Conservation (phyloP, 2,797 vertebrate genomes). For the Microctenopoma lineatum region DNA sequence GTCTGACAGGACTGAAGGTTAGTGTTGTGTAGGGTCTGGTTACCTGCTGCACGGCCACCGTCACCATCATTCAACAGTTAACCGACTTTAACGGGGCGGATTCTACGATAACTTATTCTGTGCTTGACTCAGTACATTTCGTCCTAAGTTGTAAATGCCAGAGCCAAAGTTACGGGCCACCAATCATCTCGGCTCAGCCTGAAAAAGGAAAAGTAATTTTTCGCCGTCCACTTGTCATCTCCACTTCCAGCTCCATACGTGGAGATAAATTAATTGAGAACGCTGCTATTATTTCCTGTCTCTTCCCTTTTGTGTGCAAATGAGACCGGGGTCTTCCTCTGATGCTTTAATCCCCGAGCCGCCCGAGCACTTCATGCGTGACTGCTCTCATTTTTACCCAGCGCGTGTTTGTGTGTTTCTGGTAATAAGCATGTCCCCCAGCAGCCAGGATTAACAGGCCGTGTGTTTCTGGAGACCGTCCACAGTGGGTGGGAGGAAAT, state of each 20-base stretch:
- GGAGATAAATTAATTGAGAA: constrained; percentile 38
- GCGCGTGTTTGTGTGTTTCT: constrained; percentile 12
- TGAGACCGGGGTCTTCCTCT: constrained; percentile 37
- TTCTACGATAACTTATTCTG: constrained; percentile 34
- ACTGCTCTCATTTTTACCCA: constrained; percentile 23
- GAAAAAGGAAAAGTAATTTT: constrained; percentile 24
- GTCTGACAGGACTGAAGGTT: constrained; percentile 35
- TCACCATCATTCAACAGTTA: constrained; percentile 37
- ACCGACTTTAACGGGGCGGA: constrained; percentile 32
- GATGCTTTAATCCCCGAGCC: constrained; percentile 35
- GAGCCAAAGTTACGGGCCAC: constrained; percentile 27
- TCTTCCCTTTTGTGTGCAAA: constrained; percentile 16
- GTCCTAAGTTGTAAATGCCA: constrained; percentile 67
- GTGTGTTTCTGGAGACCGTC: constrained; percentile 47
- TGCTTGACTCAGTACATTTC: constrained; percentile 44
- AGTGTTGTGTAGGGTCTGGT: not conserved
- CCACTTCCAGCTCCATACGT: constrained; percentile 6
- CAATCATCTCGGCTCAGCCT: constrained; percentile 45
- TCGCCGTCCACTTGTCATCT: constrained; percentile 28
- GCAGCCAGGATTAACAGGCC: constrained; percentile 53
- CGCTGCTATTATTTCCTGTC: constrained; percentile 44
- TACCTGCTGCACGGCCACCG: constrained; percentile 30
- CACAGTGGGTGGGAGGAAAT: constrained; percentile 59
- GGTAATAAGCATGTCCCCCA: constrained; percentile 39
- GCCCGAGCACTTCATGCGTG: constrained; percentile 46